These are phyloP conservation scores for Gerris lacustris DNA, from an alignment of 2,888 invertebrate genomes.

Conservation along the genomic window DNA sequence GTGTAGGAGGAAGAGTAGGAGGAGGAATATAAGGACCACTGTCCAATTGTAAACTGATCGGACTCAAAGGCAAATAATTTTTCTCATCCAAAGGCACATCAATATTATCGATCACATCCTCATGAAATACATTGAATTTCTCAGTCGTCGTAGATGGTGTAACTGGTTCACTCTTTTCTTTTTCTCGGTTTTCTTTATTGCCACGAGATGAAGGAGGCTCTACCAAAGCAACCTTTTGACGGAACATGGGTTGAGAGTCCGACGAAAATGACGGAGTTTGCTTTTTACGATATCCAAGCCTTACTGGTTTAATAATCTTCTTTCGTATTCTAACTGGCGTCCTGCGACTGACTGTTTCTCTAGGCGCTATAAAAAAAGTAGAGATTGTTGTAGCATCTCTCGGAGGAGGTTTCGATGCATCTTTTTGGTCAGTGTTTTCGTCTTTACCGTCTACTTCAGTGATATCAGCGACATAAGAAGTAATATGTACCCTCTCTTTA, in stretches of 20 bases:
- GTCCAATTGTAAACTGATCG: not conserved
- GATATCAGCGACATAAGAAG: conserved; percentile 28
- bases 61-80: not conserved
- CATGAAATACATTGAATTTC: not conserved
- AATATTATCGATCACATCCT: not conserved
- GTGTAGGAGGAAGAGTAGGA: not conserved
- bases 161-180: not conserved
- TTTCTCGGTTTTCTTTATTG: not conserved
- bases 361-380: conserved; percentile 30
- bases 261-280: not conserved
- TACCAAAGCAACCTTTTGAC: not conserved
- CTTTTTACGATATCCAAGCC: not conserved
- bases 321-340: not conserved
- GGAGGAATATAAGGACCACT: not conserved
- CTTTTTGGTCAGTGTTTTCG: conserved; percentile 5
- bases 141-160: not conserved
- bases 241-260: not conserved
- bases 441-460: conserved; percentile 17
- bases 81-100: conserved; percentile 6
- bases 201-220: not conserved
- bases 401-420: conserved; percentile 6
- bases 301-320: conserved; percentile 5
- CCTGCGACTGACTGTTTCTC: conserved; percentile 21
- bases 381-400: conserved; percentile 27
- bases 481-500: conserved; percentile 21